Evolutionary conservation across 2,888 invertebrate genomes (phyloP), one percentile per base, ranked within the genome.

Genomic region (Microctonus hyperodae): DNA sequence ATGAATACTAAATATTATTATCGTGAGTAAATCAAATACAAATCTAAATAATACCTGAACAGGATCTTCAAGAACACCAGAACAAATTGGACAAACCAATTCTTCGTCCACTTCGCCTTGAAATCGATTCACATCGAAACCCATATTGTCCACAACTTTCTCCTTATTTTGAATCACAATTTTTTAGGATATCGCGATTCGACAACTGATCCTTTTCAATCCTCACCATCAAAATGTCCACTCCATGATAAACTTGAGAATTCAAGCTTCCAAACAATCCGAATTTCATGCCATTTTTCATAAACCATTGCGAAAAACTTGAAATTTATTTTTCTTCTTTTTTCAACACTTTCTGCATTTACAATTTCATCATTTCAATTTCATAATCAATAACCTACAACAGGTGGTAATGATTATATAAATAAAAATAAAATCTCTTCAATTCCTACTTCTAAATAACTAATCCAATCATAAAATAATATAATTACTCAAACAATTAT

Each of bases 41-140:
- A 11, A 65, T 33, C 37, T 57, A 57, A 50, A 64, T 80, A 81
- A 78, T 86, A 95, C 96, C 92, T 97, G 97, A 70, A 97, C 87
- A 53, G 97, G 97, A 82, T 97, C 96, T 81, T 97, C 96, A 65
- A 98, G 86, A 72, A 98, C 97, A 73, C 95, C 94, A 71, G 96
- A 95, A 86, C 97, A 98, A 85, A 98, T 97, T 73, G 97, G 94
- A 82, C 97, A 98, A 77, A 97, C 90, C 71, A 98, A 88, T 87
- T 98, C 98, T 87, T 97, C 97, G 86, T 98, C 97, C 75, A 98
- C 97, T 84, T 94, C 94, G 80, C 95, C 95, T 86, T 95, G 92
- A 88, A 98, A 97, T 81, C 97, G 90, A 86, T 90, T 91, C 78
- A 95, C 89, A 87, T 97, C 97, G 88, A 93, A 97, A 81, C 97